phyloP scores from a whole-genome alignment of 1,140 invertebrate species.

The Anthonomus grandis region DNA sequence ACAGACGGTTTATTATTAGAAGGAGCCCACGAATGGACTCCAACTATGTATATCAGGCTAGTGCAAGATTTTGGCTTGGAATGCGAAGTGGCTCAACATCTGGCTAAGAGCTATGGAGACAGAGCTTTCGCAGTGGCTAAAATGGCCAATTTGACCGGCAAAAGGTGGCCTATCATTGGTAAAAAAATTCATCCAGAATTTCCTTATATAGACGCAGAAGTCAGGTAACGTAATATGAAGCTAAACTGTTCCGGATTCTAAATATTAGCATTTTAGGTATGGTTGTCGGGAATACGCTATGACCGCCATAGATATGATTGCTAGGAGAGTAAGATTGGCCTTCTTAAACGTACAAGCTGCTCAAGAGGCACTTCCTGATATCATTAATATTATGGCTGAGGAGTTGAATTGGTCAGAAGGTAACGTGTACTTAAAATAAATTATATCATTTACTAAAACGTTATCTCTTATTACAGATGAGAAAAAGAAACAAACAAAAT shows the following conservation, averaged over 20 bases:
- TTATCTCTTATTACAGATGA: constrained; percentile 33
- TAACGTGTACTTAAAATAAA: constrained; percentile 55
- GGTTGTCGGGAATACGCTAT: constrained; percentile 95
- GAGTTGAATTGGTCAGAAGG: constrained; percentile 90
- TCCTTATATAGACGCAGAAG: constrained; percentile 97
- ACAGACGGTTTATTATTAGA: constrained; percentile 90
- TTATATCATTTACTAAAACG: not conserved
- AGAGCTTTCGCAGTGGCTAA: constrained; percentile 96
- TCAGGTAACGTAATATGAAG: constrained; percentile 10
- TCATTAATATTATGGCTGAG: constrained; percentile 95
- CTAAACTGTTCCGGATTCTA: not conserved
- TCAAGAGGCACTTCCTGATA: constrained; percentile 87
- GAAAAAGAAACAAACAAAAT: constrained; percentile 68
- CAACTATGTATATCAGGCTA: constrained; percentile 95
- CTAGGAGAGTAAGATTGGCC: constrained; percentile 84
- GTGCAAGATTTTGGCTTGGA: constrained; percentile 91
- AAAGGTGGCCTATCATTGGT: constrained; percentile 95
- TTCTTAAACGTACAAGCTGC: constrained; percentile 97
- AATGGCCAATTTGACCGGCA: constrained; percentile 88
- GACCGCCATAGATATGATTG: constrained; percentile 95
- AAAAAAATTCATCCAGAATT: constrained; percentile 95
- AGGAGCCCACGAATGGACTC: constrained; percentile 94
- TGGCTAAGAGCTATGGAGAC: constrained; percentile 96
- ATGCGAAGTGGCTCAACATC: constrained; percentile 92
- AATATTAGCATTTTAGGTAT: constrained; percentile 62